Percentiles rank a stretch among this genome's conserved stretches.
Evolutionary conservation across 2,113 vertebrate genomes (phyloP).

Genomic region (Paracanthobrama guichenoti): DNA sequence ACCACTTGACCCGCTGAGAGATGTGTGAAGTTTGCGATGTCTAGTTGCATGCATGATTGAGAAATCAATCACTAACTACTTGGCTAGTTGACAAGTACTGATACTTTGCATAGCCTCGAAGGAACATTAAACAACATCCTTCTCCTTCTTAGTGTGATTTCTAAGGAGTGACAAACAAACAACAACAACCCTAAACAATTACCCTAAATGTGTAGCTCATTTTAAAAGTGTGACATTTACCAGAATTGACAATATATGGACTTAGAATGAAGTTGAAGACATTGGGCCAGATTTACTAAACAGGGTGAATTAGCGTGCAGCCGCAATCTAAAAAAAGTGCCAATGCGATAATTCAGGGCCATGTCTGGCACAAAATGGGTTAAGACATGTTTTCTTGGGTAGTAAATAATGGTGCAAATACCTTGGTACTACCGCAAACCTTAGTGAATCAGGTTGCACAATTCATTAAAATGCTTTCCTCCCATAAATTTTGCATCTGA

Average conservation of each 20-base stretch:
- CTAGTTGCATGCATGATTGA: not conserved
- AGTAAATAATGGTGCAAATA: too few relatives aligned
- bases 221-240: not conserved
- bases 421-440: too few relatives aligned
- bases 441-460: too few relatives aligned
- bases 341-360: too few relatives aligned
- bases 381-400: too few relatives aligned
- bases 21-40: not conserved
- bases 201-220: not conserved
- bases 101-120: not conserved
- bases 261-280: not conserved
- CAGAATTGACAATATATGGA: not conserved
- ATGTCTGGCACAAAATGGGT: too few relatives aligned
- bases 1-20: not conserved
- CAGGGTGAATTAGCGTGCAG: too few relatives aligned
- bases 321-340: too few relatives aligned
- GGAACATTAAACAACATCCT: not conserved
- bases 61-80: not conserved
- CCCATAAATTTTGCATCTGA: too few relatives aligned
- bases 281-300: too few relatives aligned
- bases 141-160: not conserved
- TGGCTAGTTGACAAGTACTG: not conserved
- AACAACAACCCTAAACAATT: not conserved
- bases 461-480: too few relatives aligned
- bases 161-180: not conserved